Conservation (phyloP, 2,113 vertebrate genomes). For the Leucopsar rothschildi region DNA sequence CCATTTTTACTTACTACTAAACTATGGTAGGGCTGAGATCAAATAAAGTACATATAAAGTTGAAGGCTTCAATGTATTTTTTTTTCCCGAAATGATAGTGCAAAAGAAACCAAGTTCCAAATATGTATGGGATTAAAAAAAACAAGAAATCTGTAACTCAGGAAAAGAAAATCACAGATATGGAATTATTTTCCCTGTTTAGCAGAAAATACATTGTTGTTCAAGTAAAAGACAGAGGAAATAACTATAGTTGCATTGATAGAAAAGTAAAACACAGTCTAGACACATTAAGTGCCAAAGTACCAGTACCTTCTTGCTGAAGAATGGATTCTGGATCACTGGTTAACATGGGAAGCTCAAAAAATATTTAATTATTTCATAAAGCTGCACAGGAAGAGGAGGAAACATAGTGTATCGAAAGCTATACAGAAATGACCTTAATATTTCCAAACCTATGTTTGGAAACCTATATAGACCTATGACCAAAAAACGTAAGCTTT, state of each 20-base stretch:
- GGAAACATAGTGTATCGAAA: not conserved
- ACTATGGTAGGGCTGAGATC: not conserved
- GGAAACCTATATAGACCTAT: not conserved
- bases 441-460: not conserved
- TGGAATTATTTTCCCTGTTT: not conserved
- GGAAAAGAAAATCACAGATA: not conserved
- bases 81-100: not conserved
- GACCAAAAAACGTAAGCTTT: not conserved
- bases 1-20: not conserved
- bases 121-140: not conserved
- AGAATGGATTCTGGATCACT: not conserved
- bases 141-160: not conserved
- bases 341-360: not conserved
- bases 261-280: not conserved
- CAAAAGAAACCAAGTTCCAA: not conserved
- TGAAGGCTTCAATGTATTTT: not conserved
- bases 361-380: not conserved
- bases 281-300: not conserved
- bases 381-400: not conserved
- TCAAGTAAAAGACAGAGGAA: not conserved
- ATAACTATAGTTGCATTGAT: not conserved
- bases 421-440: not conserved
- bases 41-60: not conserved
- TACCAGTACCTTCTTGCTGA: not conserved
- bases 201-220: not conserved